These are phyloP conservation scores for Pterocles burchelli DNA, from an alignment of 2,113 vertebrate genomes.

Conservation along the genomic window DNA sequence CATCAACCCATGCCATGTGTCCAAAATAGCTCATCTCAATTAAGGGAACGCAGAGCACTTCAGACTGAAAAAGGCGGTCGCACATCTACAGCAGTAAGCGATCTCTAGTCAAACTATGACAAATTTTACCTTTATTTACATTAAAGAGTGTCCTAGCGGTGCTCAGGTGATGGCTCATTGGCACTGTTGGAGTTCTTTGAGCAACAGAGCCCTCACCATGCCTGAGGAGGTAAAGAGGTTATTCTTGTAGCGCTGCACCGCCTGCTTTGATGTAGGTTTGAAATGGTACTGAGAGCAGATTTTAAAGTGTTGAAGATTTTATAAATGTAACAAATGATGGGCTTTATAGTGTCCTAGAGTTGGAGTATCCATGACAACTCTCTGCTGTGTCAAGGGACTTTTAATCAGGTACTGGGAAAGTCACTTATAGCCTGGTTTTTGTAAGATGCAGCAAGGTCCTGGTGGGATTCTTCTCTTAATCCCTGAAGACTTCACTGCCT, in stretches of 20 bases:
- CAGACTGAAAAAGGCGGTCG: not conserved
- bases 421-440: not conserved
- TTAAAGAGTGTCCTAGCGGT: not conserved
- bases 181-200: not conserved
- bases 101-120: not conserved
- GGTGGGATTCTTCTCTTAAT: not conserved
- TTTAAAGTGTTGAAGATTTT: not conserved
- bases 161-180: not conserved
- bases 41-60: not conserved
- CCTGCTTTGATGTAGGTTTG: constrained; percentile 38
- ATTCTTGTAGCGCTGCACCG: not conserved
- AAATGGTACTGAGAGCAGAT: not conserved
- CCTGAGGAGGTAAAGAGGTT: not conserved
- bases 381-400: not conserved
- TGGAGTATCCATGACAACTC: constrained; percentile 61
- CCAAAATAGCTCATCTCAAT: not conserved
- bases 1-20: not conserved
- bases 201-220: not conserved
- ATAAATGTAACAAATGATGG: not conserved
- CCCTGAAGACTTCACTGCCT: not conserved
- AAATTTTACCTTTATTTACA: constrained; percentile 12
- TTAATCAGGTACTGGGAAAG: not conserved
- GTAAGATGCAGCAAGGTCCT: not conserved
- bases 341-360: not conserved
- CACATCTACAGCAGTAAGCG: not conserved